These are phyloP conservation scores for Girardinichthys multiradiatus DNA, from an alignment of 2,113 vertebrate species.

Conservation along the genomic window DNA sequence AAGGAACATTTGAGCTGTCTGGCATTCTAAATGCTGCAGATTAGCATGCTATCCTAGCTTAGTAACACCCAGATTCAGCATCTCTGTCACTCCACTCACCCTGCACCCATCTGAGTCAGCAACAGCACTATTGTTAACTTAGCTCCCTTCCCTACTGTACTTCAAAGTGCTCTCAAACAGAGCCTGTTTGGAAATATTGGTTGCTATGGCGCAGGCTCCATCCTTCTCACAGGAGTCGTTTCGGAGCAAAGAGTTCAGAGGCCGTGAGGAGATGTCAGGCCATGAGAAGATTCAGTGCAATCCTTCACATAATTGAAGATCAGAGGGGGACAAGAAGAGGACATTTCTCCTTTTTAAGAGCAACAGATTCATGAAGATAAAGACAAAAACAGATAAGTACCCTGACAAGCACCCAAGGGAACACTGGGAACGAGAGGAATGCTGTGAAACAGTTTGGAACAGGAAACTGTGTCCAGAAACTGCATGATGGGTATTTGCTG, in stretches of 20 bases:
- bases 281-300: conserved; percentile 77
- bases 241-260: conserved; percentile 34
- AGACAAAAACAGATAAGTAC: conserved; percentile 32
- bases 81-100: conserved; percentile 39
- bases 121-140: conserved; percentile 43
- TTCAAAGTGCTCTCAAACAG: conserved; percentile 54
- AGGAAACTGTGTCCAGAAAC: conserved; percentile 29
- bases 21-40: conserved; percentile 55
- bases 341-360: conserved; percentile 37
- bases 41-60: conserved; percentile 70
- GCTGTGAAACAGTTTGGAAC: conserved; percentile 59
- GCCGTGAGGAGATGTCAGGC: conserved; percentile 56
- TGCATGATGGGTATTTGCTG: conserved; percentile 60
- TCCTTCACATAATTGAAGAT: conserved; percentile 50
- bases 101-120: conserved; percentile 45
- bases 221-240: conserved; percentile 62
- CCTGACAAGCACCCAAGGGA: conserved; percentile 56
- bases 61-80: conserved; percentile 50
- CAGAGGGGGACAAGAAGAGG: conserved; percentile 50
- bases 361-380: conserved; percentile 30
- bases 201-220: conserved; percentile 66
- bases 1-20: conserved; percentile 33
- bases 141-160: conserved; percentile 63
- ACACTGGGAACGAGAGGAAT: conserved; percentile 70
- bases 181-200: conserved; percentile 65